Conservation (phyloP, 1,140 invertebrate genomes). For the Sminthurinus signatus region DNA sequence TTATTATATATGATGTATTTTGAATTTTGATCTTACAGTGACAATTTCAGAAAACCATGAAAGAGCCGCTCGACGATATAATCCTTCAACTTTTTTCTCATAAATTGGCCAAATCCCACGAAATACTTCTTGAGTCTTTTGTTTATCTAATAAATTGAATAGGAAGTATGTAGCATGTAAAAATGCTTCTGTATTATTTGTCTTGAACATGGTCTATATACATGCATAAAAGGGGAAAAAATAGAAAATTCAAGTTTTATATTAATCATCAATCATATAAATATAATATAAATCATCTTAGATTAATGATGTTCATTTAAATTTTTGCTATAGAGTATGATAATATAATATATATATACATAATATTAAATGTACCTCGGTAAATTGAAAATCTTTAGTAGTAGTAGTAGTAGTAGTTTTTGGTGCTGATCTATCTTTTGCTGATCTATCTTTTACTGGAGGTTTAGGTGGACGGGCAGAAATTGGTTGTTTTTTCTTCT, state of each 20-base stretch:
- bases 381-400: neutral
- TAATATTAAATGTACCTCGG: neutral
- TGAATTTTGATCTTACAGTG: no score
- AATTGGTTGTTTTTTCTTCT: neutral
- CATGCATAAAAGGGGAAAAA: neutral
- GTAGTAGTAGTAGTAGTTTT: neutral
- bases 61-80: conserved; percentile 18
- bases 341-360: neutral
- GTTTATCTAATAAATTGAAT: conserved; percentile 12
- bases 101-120: conserved; percentile 32
- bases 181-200: conserved; percentile 22
- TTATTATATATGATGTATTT: no score
- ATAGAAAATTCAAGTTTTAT: neutral
- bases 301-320: neutral
- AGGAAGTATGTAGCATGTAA: conserved; percentile 22
- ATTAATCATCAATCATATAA: neutral
- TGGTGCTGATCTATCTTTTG: no score
- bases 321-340: neutral
- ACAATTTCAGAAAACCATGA: conserved; percentile 29
- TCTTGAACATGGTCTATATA: conserved; percentile 25
- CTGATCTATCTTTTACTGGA: no score
- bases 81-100: conserved; percentile 28
- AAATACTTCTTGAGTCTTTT: conserved; percentile 24
- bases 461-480: neutral
- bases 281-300: neutral